Evolutionary conservation across 2,113 vertebrate genomes (phyloP), one percentile per base, ranked within the genome.

Genomic region (Copsychus sechellarum): DNA sequence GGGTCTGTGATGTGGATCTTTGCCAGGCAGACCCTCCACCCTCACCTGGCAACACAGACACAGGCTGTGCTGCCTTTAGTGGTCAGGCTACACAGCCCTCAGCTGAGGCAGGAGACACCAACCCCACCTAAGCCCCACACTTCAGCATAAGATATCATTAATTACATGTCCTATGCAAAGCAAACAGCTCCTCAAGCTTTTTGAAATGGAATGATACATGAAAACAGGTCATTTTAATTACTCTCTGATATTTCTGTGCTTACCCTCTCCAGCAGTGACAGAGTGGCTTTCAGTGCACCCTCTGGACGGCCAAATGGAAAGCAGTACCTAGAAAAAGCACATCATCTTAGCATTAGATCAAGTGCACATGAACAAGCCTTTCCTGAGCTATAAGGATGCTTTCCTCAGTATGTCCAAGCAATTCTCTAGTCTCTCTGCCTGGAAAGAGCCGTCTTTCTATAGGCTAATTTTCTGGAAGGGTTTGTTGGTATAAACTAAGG

Each of bases 221-320:
- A 88, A 54, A 19, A 42, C 31, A 81, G 47, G 23, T 22, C 1
- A 71, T 73, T 72, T 45, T 73, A 78, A 78, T 38, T 16, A 85
- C 20, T 31, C 24, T 93, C 53, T 89, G 42, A 56, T 38, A 21
- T 26, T 74, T 83, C 83, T 62, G 28, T 29, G 94, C 99, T 97
- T 98, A 99, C 99, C 98, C 99, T 98, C 98, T 99, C 99, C 91
- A 99, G 98, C 76, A 99, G 98, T 0, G 99, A 99, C 29, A 99
- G 95, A 26, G 99, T 99, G 71, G 99, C 99, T 98, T 99, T 99
- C 73, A 99, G 97, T 9, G 99, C 99, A 83, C 99, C 99, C 97
- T 99, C 99, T 43, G 99, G 99, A 56, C 99, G 98, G 96, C 99
- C 99, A 98, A 99, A 99, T 45, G 99, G 99, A 96, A 99, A 99